phyloP scores from a whole-genome alignment of 1,140 invertebrate genomes.

The Papilio xuthus region DNA sequence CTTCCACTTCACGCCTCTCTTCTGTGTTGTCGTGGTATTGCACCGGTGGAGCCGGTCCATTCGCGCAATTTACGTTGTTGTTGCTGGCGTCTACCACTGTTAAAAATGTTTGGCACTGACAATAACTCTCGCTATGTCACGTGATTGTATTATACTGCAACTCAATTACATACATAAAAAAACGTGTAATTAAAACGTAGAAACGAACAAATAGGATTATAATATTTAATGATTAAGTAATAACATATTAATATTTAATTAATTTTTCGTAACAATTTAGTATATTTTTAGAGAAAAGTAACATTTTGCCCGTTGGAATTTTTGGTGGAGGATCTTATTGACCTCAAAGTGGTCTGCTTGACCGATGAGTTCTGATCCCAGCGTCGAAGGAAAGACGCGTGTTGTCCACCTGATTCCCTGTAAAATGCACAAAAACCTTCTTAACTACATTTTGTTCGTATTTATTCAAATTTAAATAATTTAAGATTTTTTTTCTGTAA shows the following conservation, averaged over 20 bases:
- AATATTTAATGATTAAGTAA: neutral
- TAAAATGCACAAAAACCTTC: constrained; percentile 44
- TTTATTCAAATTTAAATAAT: too few relatives aligned
- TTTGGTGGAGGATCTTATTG: constrained; percentile 66
- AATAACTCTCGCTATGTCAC: too few relatives aligned
- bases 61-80: too few relatives aligned
- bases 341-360: constrained; percentile 66
- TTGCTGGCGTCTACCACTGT: too few relatives aligned
- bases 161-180: too few relatives aligned
- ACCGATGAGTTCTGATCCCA: constrained; percentile 71
- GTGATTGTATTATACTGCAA: too few relatives aligned
- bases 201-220: neutral
- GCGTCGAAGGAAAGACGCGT: constrained; percentile 63
- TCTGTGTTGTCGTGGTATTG: too few relatives aligned
- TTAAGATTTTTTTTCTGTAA: too few relatives aligned
- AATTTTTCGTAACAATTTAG: constrained; percentile 18
- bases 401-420: constrained; percentile 71
- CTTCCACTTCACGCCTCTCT: too few relatives aligned
- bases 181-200: too few relatives aligned
- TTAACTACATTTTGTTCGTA: constrained; percentile 13
- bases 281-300: constrained; percentile 64
- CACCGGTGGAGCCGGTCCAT: too few relatives aligned
- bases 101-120: too few relatives aligned
- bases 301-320: constrained; percentile 71
- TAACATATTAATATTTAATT: neutral